phyloP scores from a whole-genome alignment of 2,113 vertebrate genomes.

The Peromyscus maniculatus region DNA sequence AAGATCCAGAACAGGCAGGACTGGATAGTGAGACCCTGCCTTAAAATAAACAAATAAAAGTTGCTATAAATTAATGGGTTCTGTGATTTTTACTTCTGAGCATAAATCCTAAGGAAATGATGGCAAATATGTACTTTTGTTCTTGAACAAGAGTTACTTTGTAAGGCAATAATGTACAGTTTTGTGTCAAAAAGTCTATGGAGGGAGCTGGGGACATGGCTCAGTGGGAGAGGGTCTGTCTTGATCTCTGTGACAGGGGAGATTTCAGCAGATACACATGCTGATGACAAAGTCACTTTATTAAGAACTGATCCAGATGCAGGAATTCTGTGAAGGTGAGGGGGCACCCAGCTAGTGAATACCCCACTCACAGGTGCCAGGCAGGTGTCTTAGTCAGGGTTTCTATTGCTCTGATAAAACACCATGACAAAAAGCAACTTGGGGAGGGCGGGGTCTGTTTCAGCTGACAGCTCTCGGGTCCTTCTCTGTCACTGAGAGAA shows the following conservation, averaged over 20 bases:
- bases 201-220: neutral
- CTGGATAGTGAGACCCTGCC: neutral
- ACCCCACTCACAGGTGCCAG: neutral
- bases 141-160: conserved; percentile 54
- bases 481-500: neutral
- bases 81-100: conserved; percentile 54
- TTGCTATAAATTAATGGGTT: neutral
- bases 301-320: conserved; percentile 38
- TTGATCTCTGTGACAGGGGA: neutral
- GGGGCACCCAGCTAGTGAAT: neutral
- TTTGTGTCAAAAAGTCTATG: conserved; percentile 28
- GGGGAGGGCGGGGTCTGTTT: neutral
- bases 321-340: neutral
- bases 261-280: neutral
- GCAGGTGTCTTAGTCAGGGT: neutral
- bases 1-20: neutral
- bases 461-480: neutral
- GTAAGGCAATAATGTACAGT: neutral
- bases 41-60: neutral
- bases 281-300: neutral
- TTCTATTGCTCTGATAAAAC: neutral
- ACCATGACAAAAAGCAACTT: neutral
- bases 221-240: neutral
- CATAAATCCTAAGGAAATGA: conserved; percentile 20
- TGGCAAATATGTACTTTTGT: conserved; percentile 38